Base-by-base conservation (phyloP, 2,113 vertebrate species). In the Pollachius pollachius region DNA sequence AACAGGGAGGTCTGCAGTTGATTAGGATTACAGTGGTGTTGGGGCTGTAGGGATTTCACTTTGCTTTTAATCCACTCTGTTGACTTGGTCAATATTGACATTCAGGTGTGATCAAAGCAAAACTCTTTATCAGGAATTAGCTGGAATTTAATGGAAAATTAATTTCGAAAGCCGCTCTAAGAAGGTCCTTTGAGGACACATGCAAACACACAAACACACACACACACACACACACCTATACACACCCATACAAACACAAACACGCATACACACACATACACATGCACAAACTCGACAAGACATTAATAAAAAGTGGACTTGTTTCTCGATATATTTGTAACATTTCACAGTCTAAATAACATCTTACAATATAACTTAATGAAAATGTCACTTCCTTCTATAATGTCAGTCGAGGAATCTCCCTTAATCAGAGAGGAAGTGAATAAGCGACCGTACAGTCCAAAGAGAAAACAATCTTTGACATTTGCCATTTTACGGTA, bases 41-140 rank as follows among this genome's bases (percentile, higher is more conserved):
- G 3, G 13, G 54, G 54, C 15, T 56, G 54, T 12, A 56, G 15
- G 54, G 54, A 56, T 16, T 56, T 56, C 6, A 56, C 54, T 7
- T 56, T 56, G 75, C 70, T 75, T 67, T 84, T 79, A 84, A 89
- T 87, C 78, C 68, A 63, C 70, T 59, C 68, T 37, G 54, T 81
- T 89, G 74, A 83, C 74, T 85, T 65, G 74, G 76, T 85, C 70
- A 72, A 71, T 85, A 56, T 80, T 88, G 86, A 87, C 82, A 84
- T 89, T 84, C 75, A 80, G 78, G 72, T 64, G 70, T 79, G 81
- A 90, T 91, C 82, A 88, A 88, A 87, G 79, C 77, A 64, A 68
- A 81, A 52, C 77, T 81, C 81, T 72, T 71, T 80, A 75, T 81
- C 77, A 70, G 81, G 81, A 84, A 87, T 89, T 82, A 87, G 62